A percentile compares a stretch with the other conserved stretches of the same genome.
phyloP scores from a whole-genome alignment of 2,113 vertebrate genomes.

The Polypterus bichir region DNA sequence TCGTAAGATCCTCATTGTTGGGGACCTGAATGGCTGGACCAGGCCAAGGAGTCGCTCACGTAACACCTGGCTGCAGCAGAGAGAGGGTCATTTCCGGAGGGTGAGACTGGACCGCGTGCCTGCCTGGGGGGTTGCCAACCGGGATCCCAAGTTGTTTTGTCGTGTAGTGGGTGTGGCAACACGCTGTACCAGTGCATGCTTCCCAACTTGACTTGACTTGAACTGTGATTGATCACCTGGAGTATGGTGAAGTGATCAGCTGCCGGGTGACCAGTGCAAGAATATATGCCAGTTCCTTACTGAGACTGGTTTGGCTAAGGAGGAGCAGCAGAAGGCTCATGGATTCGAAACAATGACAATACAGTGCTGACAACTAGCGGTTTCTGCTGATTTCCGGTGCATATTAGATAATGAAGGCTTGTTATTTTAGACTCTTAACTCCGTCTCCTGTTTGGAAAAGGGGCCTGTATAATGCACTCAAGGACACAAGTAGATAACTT shows the following conservation, averaged over 20 bases:
- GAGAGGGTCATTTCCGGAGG: no score
- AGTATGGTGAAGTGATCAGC: slow-evolving; percentile 98
- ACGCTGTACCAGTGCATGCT: no score
- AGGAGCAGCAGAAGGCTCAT: slow-evolving; percentile 97
- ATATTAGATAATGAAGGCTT: slow-evolving; percentile 38
- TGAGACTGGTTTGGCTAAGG: slow-evolving; percentile 90
- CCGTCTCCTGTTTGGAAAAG: slow-evolving; percentile 25
- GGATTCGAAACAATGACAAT: slow-evolving; percentile 76
- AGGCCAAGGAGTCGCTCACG: no score
- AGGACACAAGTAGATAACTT: slow-evolving; percentile 17
- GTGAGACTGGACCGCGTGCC: no score
- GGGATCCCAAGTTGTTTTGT: no score
- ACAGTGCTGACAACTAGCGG: slow-evolving; percentile 23
- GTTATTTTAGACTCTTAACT: slow-evolving; percentile 49
- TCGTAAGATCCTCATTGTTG: no score
- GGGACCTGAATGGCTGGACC: no score
- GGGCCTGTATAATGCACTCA: slow-evolving; percentile 33
- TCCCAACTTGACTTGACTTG: no score
- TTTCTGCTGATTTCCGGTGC: slow-evolving; percentile 14
- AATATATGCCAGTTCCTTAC: slow-evolving; percentile 92
- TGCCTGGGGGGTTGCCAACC: no score
- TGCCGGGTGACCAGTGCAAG: slow-evolving; percentile 91
- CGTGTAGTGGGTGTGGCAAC: no score
- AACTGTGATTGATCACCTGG: slow-evolving; percentile 91
- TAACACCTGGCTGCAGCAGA: no score